Base-by-base conservation (phyloP, 2,888 invertebrate genomes). In the Hyposoter dolosus region DNA sequence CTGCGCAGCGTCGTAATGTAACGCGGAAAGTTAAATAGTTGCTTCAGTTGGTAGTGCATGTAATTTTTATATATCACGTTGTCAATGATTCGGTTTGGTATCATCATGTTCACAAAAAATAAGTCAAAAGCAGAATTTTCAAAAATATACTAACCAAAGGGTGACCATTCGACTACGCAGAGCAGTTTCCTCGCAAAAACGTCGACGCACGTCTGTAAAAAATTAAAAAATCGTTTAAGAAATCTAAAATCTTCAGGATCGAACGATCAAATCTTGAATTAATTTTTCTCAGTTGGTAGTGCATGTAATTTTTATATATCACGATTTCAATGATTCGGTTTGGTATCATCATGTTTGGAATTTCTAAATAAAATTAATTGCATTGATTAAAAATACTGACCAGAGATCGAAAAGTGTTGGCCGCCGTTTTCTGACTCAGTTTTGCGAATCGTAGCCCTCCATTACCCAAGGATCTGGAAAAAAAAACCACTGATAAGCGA, bases 241-340 rank as follows among this genome's bases (percentile, higher is more conserved):
- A 40, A 40, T 40, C 40, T 0, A 10, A 40, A 40, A 40, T 9
- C 10, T 40, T 9, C 9, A 7, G 40, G 35, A 35, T 35, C 40
- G 1, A 40, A 40, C 9, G 10, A 7, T 40, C 1, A 40, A 40
- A 40, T 40, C 9, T 40, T 40, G 5, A 40, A 40, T 40, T 40
- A 1, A 40, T 9, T 40, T 40, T 40, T 7, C 40, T 40, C 40
- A 40, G 40, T 40, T 40, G 40, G 40, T 40, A 40, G 81, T 83
- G 83, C 83, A 84, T 87, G 84, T 84, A 84, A 79, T 78, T 75
- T 77, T 53, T 82, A 69, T 78, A 82, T 84, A 84, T 86, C 84
- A 86, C 63, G 82, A 63, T 50, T 71, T 86, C 86, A 86, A 77
- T 86, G 80, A 83, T 81, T 84, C 83, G 84, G 86, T 86, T 86